phyloP scores from a whole-genome alignment of 92 coral and sea anemone species.

The Montipora capitata region DNA sequence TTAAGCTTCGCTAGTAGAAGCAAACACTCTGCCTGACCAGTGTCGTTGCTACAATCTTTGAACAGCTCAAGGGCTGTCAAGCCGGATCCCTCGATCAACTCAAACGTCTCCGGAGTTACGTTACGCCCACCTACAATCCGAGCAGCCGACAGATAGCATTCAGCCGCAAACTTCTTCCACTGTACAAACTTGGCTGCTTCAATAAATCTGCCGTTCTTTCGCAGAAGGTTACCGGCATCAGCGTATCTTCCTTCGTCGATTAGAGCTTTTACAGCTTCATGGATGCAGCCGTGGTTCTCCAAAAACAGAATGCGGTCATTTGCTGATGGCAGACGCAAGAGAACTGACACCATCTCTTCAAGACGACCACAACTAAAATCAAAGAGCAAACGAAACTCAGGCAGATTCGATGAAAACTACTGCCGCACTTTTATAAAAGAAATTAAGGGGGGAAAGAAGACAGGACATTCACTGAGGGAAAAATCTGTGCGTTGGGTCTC shows the following conservation, averaged over 20 bases:
- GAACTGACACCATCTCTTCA: constrained; percentile 84
- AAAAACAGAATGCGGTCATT: constrained; percentile 88
- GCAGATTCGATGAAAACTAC: neutral
- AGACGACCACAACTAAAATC: constrained; percentile 45
- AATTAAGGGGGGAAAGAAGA: too few relatives aligned
- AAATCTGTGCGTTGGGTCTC: too few relatives aligned
- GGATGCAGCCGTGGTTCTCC: constrained; percentile 82
- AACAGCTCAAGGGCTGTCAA: constrained; percentile 72
- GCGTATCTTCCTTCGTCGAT: constrained; percentile 76
- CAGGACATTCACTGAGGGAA: too few relatives aligned
- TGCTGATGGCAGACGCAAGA: constrained; percentile 81
- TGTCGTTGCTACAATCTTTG: constrained; percentile 44
- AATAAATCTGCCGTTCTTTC: constrained; percentile 83
- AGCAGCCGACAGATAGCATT: constrained; percentile 83
- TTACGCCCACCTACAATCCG: constrained; percentile 37
- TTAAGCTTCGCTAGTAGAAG: constrained; percentile 56
- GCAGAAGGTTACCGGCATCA: constrained; percentile 85
- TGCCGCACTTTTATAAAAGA: too few relatives aligned
- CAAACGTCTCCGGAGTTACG: constrained; percentile 33
- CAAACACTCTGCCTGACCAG: constrained; percentile 76
- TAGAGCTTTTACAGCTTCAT: constrained; percentile 86
- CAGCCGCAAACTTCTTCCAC: constrained; percentile 77
- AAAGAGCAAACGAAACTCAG: neutral
- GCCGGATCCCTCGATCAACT: constrained; percentile 72
- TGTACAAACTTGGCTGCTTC: constrained; percentile 80